Evolutionary conservation across 2,888 invertebrate genomes (phyloP).

Genomic region (Parthenolecanium corni): DNA sequence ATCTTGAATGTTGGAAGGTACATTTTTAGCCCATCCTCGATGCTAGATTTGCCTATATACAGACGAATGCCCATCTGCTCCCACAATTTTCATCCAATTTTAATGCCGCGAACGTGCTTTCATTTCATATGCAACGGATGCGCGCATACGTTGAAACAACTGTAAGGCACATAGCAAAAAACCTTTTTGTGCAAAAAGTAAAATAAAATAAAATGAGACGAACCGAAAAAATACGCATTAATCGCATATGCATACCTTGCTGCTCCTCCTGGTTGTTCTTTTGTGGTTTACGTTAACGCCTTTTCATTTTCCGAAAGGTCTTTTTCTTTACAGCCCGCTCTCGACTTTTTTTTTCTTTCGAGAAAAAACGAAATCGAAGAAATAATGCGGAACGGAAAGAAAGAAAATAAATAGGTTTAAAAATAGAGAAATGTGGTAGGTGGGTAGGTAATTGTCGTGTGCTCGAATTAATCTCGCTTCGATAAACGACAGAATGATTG

Average conservation of each 20-base stretch:
- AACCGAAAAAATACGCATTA: constrained; percentile 15
- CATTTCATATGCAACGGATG: constrained; percentile 24
- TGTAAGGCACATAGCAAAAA: constrained; percentile 16
- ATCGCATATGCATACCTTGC: constrained; percentile 23
- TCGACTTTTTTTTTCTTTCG: too few species aligned
- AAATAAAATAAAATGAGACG: constrained; percentile 10
- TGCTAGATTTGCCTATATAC: neutral
- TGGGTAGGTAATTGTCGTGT: too few species aligned
- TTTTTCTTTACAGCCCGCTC: too few species aligned
- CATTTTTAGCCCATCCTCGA: neutral
- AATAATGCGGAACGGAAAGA: too few species aligned
- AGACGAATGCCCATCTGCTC: constrained; percentile 16
- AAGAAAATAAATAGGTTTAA: too few species aligned
- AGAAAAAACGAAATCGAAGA: too few species aligned
- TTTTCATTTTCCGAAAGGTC: constrained; percentile 1
- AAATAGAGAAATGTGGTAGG: too few species aligned
- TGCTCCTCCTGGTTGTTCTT: constrained; percentile 4
- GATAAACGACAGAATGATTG: too few species aligned
- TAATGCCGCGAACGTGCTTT: constrained; percentile 24
- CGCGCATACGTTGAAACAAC: constrained; percentile 18
- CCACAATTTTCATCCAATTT: constrained; percentile 25
- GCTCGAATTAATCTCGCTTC: too few species aligned
- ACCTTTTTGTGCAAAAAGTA: neutral
- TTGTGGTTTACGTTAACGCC: constrained; percentile 10
- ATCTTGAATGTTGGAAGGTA: constrained; percentile 23